Base-by-base conservation (phyloP, 2,797 vertebrate species). In the Clarias platycephalus region DNA sequence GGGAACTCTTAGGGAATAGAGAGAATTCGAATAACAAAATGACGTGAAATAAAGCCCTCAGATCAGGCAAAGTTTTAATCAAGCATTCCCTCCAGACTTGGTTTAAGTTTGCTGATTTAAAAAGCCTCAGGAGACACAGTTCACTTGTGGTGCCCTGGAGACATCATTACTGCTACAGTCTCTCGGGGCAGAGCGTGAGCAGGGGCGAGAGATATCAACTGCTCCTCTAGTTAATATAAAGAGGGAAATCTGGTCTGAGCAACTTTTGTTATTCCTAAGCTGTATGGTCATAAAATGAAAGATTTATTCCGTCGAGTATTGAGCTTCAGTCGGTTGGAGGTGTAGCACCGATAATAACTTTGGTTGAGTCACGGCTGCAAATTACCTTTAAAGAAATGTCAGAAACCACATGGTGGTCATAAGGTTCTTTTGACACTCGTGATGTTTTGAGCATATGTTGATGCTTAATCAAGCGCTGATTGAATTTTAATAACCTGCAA, bases 31-130 rank as follows among this genome's bases (percentile, higher is more conserved):
- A 72, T 22, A 34, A 71, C 18, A 71, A 79, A 28, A 62, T 34
- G 26, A 22, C 20, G 22, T 12, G 75, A 40, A 44, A 6, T 57
- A 16, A 80, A 84, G 80, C 28, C 75, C n/a, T 12, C 64, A 76
- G 66, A 81, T 49, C 63, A 78, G 57, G 71, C 26, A 68, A 55
- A 31, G 74, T 79, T 87, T 78, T 85, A 87, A 86, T 89, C 63
- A 87, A 62, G 40, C 49, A n/a, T 84, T 86, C 82, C 76, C 84
- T 63, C 37, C 53, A 84, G 82, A 71, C 55, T 68, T 44, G 66
- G 55, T 83, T 86, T 77, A 84, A 87, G 72, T 79, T 37, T 67
- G 78, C 83, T 83, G 81, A 85, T 86, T 83, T 49, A 49, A 78
- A 80, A 63, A 49, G 62, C 20, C 82, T 83, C 49, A 20, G 60